phyloP scores from a whole-genome alignment of 1,140 invertebrate genomes.

The Hyphantria cunea region DNA sequence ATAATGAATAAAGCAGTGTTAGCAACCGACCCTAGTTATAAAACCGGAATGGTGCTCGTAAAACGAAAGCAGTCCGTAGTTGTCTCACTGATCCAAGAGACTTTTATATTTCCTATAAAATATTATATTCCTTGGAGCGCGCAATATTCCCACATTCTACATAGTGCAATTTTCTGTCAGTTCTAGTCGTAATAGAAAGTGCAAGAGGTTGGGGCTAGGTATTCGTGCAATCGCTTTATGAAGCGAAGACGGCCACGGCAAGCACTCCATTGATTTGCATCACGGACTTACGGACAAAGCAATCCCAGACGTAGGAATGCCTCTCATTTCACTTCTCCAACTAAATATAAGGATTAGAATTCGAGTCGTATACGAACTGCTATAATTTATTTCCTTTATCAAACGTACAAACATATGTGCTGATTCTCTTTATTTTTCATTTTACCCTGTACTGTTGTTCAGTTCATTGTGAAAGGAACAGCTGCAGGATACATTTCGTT shows the following conservation, averaged over 20 bases:
- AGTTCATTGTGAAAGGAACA: no score
- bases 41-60: conserved; percentile 35
- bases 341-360: conserved; percentile 49
- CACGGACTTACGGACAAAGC: conserved; percentile 49
- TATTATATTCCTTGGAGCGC: conserved; percentile 24
- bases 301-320: conserved; percentile 43
- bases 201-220: conserved; percentile 27
- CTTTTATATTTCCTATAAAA: conserved; percentile 39
- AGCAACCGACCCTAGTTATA: conserved; percentile 34
- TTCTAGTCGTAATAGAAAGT: conserved; percentile 31
- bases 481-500: no score
- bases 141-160: conserved; percentile 30
- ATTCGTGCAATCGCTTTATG: conserved; percentile 40
- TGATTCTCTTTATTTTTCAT: no score
- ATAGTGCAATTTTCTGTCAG: conserved; percentile 31
- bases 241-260: conserved; percentile 27
- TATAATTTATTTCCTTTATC: conserved; percentile 25
- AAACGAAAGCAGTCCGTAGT: conserved; percentile 34
- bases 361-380: conserved; percentile 37
- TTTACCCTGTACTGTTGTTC: no score
- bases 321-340: conserved; percentile 45
- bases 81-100: conserved; percentile 30
- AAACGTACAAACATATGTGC: no score
- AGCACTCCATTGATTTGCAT: conserved; percentile 58
- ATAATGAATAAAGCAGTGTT: conserved; percentile 25